These are phyloP conservation scores for Pseudomyrmex concolor DNA, from an alignment of 1,140 invertebrate species.

Conservation along the genomic window DNA sequence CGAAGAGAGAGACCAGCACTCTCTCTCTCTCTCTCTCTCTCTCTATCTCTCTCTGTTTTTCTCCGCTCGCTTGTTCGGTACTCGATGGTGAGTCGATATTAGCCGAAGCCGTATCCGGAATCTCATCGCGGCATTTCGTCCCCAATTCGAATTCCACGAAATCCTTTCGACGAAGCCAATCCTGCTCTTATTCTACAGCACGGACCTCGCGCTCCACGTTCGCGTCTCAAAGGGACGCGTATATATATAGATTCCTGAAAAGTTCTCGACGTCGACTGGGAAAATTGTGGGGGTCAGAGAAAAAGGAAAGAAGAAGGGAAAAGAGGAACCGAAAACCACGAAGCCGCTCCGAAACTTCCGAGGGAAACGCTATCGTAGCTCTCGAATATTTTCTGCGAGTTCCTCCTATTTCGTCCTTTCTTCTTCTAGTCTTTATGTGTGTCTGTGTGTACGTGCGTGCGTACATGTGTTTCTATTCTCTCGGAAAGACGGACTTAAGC, in stretches of 20 bases:
- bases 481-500: constrained; percentile 52
- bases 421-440: too few species aligned
- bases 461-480: constrained; percentile 26
- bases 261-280: constrained; percentile 47
- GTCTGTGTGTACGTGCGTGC: not conserved
- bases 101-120: constrained; percentile 43
- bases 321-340: constrained; percentile 59
- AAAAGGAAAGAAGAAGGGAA: constrained; percentile 49
- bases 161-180: constrained; percentile 69
- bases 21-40: not conserved
- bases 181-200: constrained; percentile 54
- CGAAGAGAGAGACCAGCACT: constrained; percentile 6
- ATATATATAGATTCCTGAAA: constrained; percentile 66
- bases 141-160: constrained; percentile 70
- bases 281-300: constrained; percentile 30
- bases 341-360: constrained; percentile 30
- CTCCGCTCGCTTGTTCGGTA: not conserved
- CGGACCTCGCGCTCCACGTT: constrained; percentile 20
- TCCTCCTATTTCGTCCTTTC: constrained; percentile 19
- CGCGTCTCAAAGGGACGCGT: constrained; percentile 40
- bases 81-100: constrained; percentile 63
- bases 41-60: constrained; percentile 7
- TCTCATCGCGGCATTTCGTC: constrained; percentile 65
- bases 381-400: constrained; percentile 67
- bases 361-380: constrained; percentile 31